phyloP scores from a whole-genome alignment of 2,797 vertebrate species.

The Thunnus albacares region DNA sequence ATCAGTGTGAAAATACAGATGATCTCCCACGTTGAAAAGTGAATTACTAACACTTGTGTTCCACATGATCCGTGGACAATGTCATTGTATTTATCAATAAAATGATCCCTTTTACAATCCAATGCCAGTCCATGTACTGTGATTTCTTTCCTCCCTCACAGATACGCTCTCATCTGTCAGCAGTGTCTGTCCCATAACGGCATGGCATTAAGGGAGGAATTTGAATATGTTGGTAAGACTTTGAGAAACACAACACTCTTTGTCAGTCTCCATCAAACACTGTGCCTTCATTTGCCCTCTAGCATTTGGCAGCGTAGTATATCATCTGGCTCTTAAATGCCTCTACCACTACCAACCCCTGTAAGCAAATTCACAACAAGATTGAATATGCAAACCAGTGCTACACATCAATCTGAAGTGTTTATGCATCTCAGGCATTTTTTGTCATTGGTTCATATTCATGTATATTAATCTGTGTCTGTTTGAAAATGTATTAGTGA shows the following conservation, averaged over 20 bases:
- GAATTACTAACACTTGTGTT: not conserved
- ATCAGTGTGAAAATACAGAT: conserved; percentile 1
- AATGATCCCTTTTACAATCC: conserved; percentile 17
- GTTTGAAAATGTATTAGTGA: conserved; percentile 49
- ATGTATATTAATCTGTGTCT: conserved; percentile 82
- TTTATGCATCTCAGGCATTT: conserved; percentile 81
- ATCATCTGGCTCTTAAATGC: conserved; percentile 87
- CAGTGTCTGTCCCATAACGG: conserved; percentile 99
- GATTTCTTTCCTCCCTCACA: conserved; percentile 71
- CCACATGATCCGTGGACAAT: not conserved
- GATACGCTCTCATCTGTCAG: conserved; percentile 98
- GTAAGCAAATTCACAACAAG: conserved; percentile 80
- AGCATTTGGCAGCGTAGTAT: conserved; percentile 83
- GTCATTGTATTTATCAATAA: conserved; percentile 21
- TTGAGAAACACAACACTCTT: conserved; percentile 69
- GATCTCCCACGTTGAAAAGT: conserved; percentile 5
- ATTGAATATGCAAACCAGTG: conserved; percentile 83
- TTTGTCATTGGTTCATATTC: conserved; percentile 80
- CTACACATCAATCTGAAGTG: conserved; percentile 79
- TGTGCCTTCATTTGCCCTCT: conserved; percentile 84
- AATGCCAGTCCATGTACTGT: conserved; percentile 21
- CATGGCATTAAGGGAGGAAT: conserved; percentile 99
- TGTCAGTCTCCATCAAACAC: conserved; percentile 84
- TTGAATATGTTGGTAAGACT: conserved; percentile 98
- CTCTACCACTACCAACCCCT: conserved; percentile 78